phyloP scores from a whole-genome alignment of 2,888 invertebrate species.

The Eretmocerus hayati region DNA sequence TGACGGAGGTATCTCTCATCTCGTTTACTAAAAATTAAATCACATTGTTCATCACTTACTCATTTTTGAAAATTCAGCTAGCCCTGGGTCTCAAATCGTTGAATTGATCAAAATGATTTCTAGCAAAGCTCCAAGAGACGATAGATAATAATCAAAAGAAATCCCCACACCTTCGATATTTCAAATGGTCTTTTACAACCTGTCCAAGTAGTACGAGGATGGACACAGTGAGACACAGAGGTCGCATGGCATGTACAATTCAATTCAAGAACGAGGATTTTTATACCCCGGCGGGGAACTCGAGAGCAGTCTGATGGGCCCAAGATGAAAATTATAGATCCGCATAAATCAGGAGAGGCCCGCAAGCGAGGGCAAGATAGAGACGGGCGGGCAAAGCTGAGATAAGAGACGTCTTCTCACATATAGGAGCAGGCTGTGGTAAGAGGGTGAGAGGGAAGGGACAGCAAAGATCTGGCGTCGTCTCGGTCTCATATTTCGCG shows the following conservation, averaged over 20 bases:
- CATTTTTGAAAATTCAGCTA: too few species aligned
- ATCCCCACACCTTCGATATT: too few species aligned
- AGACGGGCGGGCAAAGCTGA: neutral
- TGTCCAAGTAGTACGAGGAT: too few species aligned
- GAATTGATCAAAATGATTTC: too few species aligned
- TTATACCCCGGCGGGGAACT: neutral
- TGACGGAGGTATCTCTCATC: too few species aligned
- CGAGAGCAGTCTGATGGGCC: neutral
- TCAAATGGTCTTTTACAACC: too few species aligned
- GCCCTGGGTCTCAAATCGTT: too few species aligned
- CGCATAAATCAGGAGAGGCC: slow-evolving; percentile 15
- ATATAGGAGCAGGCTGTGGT: neutral
- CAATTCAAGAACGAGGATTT: slow-evolving; percentile 2
- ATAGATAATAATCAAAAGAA: too few species aligned
- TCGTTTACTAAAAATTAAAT: too few species aligned
- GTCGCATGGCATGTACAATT: neutral
- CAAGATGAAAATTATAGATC: slow-evolving; percentile 16
- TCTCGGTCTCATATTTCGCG: slow-evolving; percentile 45
- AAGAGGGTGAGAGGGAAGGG: neutral
- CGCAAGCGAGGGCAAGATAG: neutral
- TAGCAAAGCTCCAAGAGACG: too few species aligned
- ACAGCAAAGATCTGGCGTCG: slow-evolving; percentile 21
- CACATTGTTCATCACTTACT: too few species aligned
- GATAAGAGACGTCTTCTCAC: slow-evolving; percentile 11
- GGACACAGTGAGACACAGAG: neutral